A percentile compares a stretch with the other conserved stretches of the same genome.
phyloP scores from a whole-genome alignment of 2,888 invertebrate species.

The Heliconius erato region DNA sequence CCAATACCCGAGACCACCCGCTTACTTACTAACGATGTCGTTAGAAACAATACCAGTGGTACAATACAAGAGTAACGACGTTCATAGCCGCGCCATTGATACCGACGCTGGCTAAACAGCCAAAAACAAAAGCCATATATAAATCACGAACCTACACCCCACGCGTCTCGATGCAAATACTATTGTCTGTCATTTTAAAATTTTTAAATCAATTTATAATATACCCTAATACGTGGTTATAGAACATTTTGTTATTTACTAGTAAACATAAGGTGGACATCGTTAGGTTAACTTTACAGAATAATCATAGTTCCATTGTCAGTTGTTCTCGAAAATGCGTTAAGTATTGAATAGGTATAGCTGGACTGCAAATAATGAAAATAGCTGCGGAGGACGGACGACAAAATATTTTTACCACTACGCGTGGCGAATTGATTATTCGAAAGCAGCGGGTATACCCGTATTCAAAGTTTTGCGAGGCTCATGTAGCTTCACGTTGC shows the following conservation, averaged over 20 bases:
- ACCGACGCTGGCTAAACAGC: constrained; percentile 78
- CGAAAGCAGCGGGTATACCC: constrained; percentile 53
- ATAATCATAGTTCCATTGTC: constrained; percentile 53
- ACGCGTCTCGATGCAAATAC: constrained; percentile 69
- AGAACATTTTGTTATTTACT: constrained; percentile 63
- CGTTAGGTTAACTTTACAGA: constrained; percentile 70
- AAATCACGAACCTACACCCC: constrained; percentile 78
- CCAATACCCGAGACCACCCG: constrained; percentile 83
- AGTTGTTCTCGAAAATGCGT: constrained; percentile 74
- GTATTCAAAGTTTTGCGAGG: constrained; percentile 54
- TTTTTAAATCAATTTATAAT: constrained; percentile 49
- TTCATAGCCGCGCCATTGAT: constrained; percentile 77
- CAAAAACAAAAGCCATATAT: constrained; percentile 84
- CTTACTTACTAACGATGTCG: constrained; percentile 83
- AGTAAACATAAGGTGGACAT: constrained; percentile 82
- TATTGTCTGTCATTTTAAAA: constrained; percentile 41
- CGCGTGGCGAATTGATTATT: constrained; percentile 75
- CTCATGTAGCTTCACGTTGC: constrained; percentile 40
- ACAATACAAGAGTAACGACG: constrained; percentile 85
- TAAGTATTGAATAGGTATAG: constrained; percentile 70
- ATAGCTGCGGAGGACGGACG: constrained; percentile 67
- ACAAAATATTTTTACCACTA: constrained; percentile 82
- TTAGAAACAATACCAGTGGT: constrained; percentile 79
- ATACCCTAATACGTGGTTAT: constrained; percentile 38
- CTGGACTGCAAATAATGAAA: constrained; percentile 64